These are phyloP conservation scores for Lepidocolaptes lacrymiger DNA, from an alignment of 2,797 vertebrate species.

Conservation along the genomic window DNA sequence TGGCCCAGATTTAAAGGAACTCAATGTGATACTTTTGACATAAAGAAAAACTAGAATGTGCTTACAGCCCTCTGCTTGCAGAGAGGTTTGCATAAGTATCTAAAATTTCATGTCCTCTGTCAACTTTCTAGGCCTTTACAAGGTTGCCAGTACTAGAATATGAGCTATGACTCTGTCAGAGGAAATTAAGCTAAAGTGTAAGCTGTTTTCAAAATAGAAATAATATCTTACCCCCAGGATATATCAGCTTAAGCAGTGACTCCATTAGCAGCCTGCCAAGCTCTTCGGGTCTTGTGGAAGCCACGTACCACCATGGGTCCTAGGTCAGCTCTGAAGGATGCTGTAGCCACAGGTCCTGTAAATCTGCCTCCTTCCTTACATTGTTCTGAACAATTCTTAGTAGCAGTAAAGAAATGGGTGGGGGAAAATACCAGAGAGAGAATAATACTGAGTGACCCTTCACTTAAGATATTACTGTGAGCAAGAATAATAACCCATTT, in stretches of 20 bases:
- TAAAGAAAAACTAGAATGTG: not conserved
- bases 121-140: not conserved
- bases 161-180: not conserved
- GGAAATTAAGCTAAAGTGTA: conserved; percentile 16
- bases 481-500: not conserved
- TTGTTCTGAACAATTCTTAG: not conserved
- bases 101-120: not conserved
- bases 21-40: not conserved
- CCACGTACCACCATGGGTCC: fast-evolving
- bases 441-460: not conserved
- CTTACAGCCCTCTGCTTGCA: not conserved
- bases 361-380: not conserved
- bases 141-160: not conserved
- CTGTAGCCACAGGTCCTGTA: not conserved
- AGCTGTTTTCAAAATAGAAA: not conserved
- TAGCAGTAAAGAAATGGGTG: not conserved
- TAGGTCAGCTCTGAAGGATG: not conserved
- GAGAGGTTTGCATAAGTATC: not conserved
- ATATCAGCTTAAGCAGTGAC: not conserved
- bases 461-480: not conserved
- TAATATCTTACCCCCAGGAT: not conserved
- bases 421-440: not conserved
- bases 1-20: not conserved
- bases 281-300: not conserved
- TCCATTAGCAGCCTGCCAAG: not conserved